Evolutionary conservation across 1,140 invertebrate genomes (phyloP), one percentile per base, ranked within the genome.

Genomic region (Pseudomyrmex flavicornis): DNA sequence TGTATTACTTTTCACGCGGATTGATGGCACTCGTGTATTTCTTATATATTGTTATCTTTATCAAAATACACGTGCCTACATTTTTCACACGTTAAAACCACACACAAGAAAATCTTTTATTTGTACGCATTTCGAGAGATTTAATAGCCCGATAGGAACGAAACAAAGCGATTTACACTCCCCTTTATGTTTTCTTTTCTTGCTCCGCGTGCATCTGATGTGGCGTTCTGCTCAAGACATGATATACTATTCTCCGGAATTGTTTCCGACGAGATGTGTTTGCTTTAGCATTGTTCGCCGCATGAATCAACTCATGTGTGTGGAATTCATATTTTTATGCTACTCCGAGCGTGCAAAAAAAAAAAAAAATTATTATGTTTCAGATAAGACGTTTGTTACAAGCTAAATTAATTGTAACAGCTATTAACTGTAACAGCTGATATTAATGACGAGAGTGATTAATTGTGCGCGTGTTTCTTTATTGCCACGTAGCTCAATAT

Each of bases 161-260:
- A 80, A 85, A 85, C 84, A 50, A 68, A 80, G n/a, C 50, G 48
- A 48, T 84, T 65, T 48, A 44, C 59, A 65, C 54, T 84, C 61
- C 61, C 66, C 35, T 61, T 59, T 77, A 86, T 63, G 79, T 58
- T 59, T 52, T 68, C 8, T 54, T 77, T 65, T 68, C 26, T 26
- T 20, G 15, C 13, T 77, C 66, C 62, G 12, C 62, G n/a, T 68
- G 74, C 17, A 77, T 77, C 50, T 77, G 74, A 77, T 77, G 13
- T 35, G 35, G 35, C 35, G 74, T 26, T 68, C 54, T 20, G 12
- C 26, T 77, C 48, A 54, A 68, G 48, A 46, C 26, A 68, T 77
- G 62, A 68, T 68, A 56, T 54, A 77, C 62, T 68, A 56, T 66
- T 68, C 56, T 77, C 74, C 44, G 20, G 48, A 54, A 77, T 77